These are phyloP conservation scores for Porphyrio hochstetteri DNA, from an alignment of 2,113 vertebrate genomes.

Conservation along the genomic window DNA sequence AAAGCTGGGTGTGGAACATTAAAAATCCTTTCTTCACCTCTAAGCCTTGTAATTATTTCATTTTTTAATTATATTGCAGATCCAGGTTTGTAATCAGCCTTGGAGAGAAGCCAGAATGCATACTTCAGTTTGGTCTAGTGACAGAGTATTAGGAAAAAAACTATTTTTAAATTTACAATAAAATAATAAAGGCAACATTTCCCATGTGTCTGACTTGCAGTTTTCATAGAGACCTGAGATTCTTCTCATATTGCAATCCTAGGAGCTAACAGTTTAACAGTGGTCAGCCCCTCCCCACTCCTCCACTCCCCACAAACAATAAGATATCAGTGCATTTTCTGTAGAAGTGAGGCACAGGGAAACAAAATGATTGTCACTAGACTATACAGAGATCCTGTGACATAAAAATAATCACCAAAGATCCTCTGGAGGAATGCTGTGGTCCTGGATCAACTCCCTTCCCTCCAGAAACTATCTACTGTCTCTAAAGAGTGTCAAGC, in stretches of 20 bases:
- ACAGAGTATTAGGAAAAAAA: background rate
- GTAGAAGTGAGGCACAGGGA: background rate
- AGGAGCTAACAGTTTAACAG: background rate
- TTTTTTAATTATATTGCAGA: slow-evolving; percentile 40
- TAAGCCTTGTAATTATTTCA: slow-evolving; percentile 56
- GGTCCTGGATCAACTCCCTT: background rate
- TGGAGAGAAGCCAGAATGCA: slow-evolving; percentile 27
- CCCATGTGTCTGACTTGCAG: background rate
- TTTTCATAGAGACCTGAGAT: background rate
- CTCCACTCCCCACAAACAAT: background rate
- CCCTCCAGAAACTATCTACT: background rate
- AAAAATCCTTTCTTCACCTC: slow-evolving; percentile 36
- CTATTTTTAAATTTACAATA: background rate
- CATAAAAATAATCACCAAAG: background rate
- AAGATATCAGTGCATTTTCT: background rate
- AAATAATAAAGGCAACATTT: background rate
- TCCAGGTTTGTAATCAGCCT: slow-evolving; percentile 30
- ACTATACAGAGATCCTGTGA: background rate
- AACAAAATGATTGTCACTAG: background rate
- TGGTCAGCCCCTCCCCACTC: background rate
- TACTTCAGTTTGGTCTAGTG: background rate
- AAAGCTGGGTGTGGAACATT: slow-evolving; percentile 39
- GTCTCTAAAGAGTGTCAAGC: background rate
- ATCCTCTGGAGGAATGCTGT: background rate
- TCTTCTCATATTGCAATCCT: background rate